These are phyloP conservation scores for Heptranchias perlo DNA, from an alignment of 2,113 vertebrate species.

Conservation along the genomic window DNA sequence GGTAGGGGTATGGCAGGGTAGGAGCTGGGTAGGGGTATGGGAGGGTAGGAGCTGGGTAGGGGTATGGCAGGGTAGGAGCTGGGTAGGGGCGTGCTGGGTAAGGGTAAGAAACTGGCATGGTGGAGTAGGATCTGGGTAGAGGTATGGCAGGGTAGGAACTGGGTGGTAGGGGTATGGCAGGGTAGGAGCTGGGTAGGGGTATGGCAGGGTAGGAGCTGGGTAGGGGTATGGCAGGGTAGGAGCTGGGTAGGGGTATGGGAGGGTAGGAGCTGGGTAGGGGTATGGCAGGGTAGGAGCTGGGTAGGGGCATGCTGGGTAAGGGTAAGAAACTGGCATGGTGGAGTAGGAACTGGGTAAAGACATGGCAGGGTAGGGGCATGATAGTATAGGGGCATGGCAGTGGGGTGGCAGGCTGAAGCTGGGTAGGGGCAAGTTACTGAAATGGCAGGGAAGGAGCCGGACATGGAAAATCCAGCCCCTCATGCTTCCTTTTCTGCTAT, in stretches of 20 bases:
- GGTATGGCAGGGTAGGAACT: not conserved
- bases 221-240: too few species aligned
- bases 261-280: not conserved
- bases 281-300: not conserved
- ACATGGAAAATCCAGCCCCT: not conserved
- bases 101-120: too few species aligned
- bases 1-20: too few species aligned
- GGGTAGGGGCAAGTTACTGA: not conserved
- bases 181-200: not conserved
- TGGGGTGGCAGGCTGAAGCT: too few species aligned
- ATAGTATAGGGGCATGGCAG: too few species aligned
- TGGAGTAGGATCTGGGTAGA: not conserved
- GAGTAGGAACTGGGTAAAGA: not conserved
- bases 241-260: not conserved
- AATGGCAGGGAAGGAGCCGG: not conserved
- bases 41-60: too few species aligned
- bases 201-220: not conserved
- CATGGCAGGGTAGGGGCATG: not conserved
- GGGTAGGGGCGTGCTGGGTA: too few species aligned
- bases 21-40: too few species aligned
- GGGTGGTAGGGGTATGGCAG: not conserved
- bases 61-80: slow-evolving; percentile 10
- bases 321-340: not conserved
- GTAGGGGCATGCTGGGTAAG: not conserved
- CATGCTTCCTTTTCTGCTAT: not conserved